These are phyloP conservation scores for Eristalis tenax DNA, from an alignment of 2,888 invertebrate genomes.

Conservation along the genomic window DNA sequence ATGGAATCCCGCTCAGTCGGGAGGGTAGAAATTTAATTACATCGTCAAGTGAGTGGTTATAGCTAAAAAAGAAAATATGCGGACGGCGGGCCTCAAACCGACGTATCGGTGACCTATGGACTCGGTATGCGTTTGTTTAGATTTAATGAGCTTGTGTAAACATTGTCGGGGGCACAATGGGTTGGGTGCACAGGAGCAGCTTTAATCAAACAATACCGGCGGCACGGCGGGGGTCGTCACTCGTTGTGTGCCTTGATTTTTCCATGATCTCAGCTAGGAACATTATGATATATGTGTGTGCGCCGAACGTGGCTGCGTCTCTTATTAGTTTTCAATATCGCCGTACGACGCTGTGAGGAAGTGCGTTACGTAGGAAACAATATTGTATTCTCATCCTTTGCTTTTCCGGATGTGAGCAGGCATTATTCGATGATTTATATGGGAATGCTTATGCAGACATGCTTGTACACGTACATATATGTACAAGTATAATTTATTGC, in stretches of 20 bases:
- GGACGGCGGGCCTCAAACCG: constrained; percentile 7
- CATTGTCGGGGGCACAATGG: constrained; percentile 10
- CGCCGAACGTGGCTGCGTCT: constrained; percentile 10
- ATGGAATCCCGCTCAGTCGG: constrained; percentile 30
- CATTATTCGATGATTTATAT: constrained; percentile 7
- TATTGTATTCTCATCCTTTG: background rate
- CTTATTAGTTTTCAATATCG: constrained; percentile 41
- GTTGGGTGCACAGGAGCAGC: background rate
- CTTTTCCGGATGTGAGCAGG: background rate
- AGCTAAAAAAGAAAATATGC: constrained; percentile 26
- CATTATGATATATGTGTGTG: constrained; percentile 6
- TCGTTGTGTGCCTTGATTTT: background rate
- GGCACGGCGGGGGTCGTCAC: background rate
- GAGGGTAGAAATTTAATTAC: constrained; percentile 65
- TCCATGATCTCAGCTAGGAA: background rate
- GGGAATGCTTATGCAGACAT: background rate
- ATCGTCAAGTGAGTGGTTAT: constrained; percentile 47
- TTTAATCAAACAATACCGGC: constrained; percentile 7
- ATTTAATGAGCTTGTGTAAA: constrained; percentile 45
- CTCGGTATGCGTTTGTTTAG: constrained; percentile 40
- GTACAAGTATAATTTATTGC: background rate
- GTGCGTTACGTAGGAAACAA: background rate
- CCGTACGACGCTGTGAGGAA: constrained; percentile 27
- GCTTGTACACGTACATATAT: background rate
- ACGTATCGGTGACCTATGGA: constrained; percentile 30